Evolutionary conservation across 2,797 vertebrate species (phyloP).

Genomic region (Phylloscopus collybita): DNA sequence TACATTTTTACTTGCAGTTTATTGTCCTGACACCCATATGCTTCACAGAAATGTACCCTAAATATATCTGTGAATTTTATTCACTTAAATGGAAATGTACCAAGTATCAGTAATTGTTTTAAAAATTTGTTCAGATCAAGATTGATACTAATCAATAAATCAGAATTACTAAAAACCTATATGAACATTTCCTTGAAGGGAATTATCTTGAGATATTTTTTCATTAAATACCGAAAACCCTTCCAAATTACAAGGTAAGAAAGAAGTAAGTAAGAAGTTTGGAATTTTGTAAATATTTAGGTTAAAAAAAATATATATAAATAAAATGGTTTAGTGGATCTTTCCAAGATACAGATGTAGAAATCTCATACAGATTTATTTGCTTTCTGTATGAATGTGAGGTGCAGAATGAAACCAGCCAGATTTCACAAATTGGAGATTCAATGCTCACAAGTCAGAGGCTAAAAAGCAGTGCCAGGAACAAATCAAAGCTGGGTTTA

Average conservation of each 20-base stretch:
- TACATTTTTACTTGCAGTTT: neutral
- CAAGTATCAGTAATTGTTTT: neutral
- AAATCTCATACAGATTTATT: neutral
- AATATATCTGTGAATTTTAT: neutral
- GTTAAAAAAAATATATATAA: neutral
- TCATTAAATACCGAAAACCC: neutral
- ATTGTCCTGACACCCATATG: neutral
- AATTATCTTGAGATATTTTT: neutral
- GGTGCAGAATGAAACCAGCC: neutral
- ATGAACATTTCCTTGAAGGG: neutral
- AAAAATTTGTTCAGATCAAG: accelerated
- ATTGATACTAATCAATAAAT: neutral
- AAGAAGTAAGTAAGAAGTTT: neutral
- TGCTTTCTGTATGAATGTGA: neutral
- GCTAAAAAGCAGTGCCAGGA: neutral
- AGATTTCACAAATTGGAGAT: neutral
- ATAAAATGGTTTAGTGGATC: neutral
- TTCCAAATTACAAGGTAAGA: neutral
- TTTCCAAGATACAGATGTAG: neutral
- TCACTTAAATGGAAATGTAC: neutral
- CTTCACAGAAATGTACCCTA: neutral
- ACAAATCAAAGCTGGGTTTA: neutral
- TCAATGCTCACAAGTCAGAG: neutral
- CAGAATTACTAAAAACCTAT: neutral
- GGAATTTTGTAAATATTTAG: neutral